Evolutionary conservation across 2,888 invertebrate species (phyloP), one percentile per base, ranked within the genome.

Genomic region (Leptinotarsa peninsularis): DNA sequence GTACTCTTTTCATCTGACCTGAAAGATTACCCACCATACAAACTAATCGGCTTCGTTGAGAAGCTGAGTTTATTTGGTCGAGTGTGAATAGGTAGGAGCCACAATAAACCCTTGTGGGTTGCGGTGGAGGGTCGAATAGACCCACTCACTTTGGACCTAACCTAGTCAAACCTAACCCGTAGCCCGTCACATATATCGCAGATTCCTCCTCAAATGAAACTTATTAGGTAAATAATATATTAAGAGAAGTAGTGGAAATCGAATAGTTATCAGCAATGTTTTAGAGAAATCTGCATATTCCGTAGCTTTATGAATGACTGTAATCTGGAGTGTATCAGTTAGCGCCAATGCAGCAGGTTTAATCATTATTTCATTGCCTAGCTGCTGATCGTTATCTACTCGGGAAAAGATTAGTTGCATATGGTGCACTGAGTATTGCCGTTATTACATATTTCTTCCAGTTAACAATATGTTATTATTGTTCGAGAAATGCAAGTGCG

Each of bases 341-440:
- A 50, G n/a, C 69, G 43, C 27, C 54, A 56, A 54, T 56, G 54
- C 54, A n/a, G n/a, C 27, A 15, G 58, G 17, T 70, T 58, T 15
- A 49, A 58, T 33, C 33, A 58, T n/a, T 70, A 70, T 58, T 70
- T 70, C 49, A 58, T 70, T 70, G 58, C 58, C 58, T 4, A 58
- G 21, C 58, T 49, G 27, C 23, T 43, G 70, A 70, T 70, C 23
- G 1, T 33, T 43, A 70, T 70, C 70, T 69, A n/a, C 27, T 49
- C 14, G 21, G 70, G 58, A 70, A 69, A 58, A 21, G 3, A 18
- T 21, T 58, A 70, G 60, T 70, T 58, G 70, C 58, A 58, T 58
- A 70, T 15, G 69, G n/a, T 54, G 13, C 0, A 3, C 18, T 18
- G 23, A 49, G 50, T 49, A n/a, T 49, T 49, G 14, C 10, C 43